These are phyloP conservation scores for Drosophila watanabei DNA, from an alignment of 1,140 invertebrate genomes.

Conservation along the genomic window DNA sequence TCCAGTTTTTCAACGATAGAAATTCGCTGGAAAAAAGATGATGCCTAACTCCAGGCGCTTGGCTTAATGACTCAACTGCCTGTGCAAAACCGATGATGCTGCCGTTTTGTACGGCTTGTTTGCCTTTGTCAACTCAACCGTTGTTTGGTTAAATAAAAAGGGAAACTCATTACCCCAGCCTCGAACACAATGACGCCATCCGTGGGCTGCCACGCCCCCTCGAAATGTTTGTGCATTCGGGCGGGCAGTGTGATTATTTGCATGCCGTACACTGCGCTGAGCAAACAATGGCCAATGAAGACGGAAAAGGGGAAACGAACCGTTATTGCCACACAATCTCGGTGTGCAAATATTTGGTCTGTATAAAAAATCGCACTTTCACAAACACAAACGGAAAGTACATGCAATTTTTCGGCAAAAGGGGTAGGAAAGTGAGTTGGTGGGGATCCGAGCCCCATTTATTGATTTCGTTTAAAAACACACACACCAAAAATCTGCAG, in stretches of 20 bases:
- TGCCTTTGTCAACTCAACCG: slow-evolving; percentile 27
- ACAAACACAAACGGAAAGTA: slow-evolving; percentile 17
- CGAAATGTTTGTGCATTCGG: slow-evolving; percentile 59
- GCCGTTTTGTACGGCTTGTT: slow-evolving; percentile 24
- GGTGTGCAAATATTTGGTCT: slow-evolving; percentile 67
- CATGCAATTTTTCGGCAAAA: slow-evolving; percentile 10
- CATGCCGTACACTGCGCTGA: slow-evolving; percentile 41
- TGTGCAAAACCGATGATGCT: slow-evolving; percentile 38
- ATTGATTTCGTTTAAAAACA: slow-evolving; percentile 54
- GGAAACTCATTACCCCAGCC: slow-evolving; percentile 52
- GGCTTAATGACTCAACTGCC: slow-evolving; percentile 37
- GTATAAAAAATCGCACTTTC: slow-evolving; percentile 52
- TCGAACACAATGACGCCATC: slow-evolving; percentile 45
- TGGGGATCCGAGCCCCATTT: background rate
- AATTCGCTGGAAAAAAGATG: slow-evolving; percentile 5
- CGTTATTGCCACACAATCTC: slow-evolving; percentile 72
- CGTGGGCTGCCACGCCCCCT: slow-evolving; percentile 6
- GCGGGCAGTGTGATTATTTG: slow-evolving; percentile 60
- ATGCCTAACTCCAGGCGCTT: slow-evolving; percentile 50
- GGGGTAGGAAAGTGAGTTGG: background rate
- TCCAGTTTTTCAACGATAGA: background rate
- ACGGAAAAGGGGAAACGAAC: slow-evolving; percentile 25
- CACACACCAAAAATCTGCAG: slow-evolving; percentile 2
- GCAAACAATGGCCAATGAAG: slow-evolving; percentile 36
- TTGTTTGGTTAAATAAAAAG: slow-evolving; percentile 39